Percentiles rank a stretch among this genome's conserved stretches.
Evolutionary conservation across 2,113 vertebrate genomes (phyloP).

Genomic region (Pedetes capensis): DNA sequence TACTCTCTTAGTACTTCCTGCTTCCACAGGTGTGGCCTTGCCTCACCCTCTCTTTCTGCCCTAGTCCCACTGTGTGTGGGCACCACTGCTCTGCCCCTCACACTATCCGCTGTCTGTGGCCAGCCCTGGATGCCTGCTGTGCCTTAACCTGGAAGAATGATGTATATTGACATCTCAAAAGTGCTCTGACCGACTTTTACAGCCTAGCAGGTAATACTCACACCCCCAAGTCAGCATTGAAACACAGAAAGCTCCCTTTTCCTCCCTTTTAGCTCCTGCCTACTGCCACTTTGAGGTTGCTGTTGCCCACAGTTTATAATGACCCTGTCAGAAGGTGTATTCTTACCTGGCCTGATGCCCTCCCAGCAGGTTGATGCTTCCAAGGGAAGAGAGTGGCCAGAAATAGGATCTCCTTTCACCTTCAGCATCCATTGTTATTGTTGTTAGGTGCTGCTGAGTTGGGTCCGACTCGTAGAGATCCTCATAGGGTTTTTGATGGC

Average conservation of each 20-base stretch:
- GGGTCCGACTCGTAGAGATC: no score
- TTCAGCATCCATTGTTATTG: no score
- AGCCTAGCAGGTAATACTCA: not conserved
- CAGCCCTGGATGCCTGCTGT: not conserved
- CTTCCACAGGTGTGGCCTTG: not conserved
- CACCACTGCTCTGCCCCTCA: not conserved
- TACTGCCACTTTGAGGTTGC: not conserved
- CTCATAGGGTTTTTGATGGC: no score
- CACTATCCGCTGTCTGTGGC: rapidly evolving
- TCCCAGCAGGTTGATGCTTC: not conserved
- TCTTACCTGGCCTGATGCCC: not conserved
- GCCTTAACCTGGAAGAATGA: not conserved
- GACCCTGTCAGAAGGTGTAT: not conserved
- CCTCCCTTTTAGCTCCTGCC: not conserved
- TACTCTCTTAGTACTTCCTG: not conserved
- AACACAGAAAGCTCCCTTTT: not conserved
- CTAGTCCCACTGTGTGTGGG: not conserved
- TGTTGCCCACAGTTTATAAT: not conserved
- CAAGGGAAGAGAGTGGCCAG: not conserved
- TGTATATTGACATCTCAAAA: not conserved
- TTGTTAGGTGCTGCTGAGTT: no score
- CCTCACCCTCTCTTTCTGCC: not conserved
- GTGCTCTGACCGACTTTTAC: not conserved
- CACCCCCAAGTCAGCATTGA: not conserved
- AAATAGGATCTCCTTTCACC: not conserved